phyloP scores from a whole-genome alignment of 2,113 vertebrate genomes.

The Genyomyrus donnyi region DNA sequence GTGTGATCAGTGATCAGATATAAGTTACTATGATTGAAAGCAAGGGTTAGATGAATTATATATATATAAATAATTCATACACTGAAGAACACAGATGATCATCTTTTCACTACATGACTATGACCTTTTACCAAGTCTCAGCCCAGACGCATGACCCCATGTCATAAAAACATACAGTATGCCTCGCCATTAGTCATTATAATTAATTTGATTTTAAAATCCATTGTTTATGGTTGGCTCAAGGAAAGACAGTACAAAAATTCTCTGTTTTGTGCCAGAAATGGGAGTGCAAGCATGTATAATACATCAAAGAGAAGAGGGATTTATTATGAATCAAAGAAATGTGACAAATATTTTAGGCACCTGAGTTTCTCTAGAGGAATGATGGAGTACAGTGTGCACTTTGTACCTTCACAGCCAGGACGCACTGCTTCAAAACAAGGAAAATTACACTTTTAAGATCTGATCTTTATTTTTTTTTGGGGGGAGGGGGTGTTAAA shows the following conservation, averaged over 20 bases:
- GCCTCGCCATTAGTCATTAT: not conserved
- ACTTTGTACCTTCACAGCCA: not conserved
- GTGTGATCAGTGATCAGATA: not conserved
- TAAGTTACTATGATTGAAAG: not conserved
- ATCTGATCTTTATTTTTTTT: not conserved
- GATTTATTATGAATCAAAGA: constrained; percentile 10
- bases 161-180: not conserved
- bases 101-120: not conserved
- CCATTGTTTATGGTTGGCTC: not conserved
- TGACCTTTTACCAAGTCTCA: not conserved
- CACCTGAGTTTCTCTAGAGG: not conserved
- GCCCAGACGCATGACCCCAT: not conserved
- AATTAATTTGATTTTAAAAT: not conserved
- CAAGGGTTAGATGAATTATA: not conserved
- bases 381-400: not conserved
- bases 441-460: not conserved
- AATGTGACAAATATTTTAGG: not conserved
- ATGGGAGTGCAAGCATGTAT: not conserved
- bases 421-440: not conserved
- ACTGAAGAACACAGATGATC: not conserved
- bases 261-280: not conserved
- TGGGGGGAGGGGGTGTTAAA: not conserved
- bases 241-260: not conserved
- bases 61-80: not conserved
- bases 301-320: not conserved